Evolutionary conservation across 2,797 vertebrate species (phyloP).

Genomic region (Cygnus olor): DNA sequence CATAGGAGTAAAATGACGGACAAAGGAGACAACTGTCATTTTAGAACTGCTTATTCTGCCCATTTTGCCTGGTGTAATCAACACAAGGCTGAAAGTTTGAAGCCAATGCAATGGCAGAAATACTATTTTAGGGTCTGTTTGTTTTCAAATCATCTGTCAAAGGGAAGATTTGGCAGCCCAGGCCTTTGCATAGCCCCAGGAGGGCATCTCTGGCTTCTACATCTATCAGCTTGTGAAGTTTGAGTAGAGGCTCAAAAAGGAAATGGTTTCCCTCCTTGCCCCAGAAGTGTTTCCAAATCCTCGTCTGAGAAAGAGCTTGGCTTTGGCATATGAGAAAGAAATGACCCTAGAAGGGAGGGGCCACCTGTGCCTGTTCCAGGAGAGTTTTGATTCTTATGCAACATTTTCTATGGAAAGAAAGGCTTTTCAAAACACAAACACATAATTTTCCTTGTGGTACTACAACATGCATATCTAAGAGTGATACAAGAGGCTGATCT

Average conservation of each 20-base stretch:
- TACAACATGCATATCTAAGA: rapidly evolving
- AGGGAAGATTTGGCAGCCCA: background rate
- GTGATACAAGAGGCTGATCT: background rate
- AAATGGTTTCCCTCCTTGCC: constrained; percentile 5
- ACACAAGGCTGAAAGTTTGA: background rate
- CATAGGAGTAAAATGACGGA: background rate
- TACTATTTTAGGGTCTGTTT: constrained; percentile 53
- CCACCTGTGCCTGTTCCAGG: background rate
- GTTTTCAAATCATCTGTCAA: constrained; percentile 27
- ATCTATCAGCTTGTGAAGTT: background rate
- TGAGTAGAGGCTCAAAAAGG: background rate
- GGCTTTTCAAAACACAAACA: background rate
- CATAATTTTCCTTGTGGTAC: rapidly evolving
- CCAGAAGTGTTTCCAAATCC: constrained; percentile 27
- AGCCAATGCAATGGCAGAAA: constrained; percentile 10
- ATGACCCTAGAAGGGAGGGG: constrained; percentile 4
- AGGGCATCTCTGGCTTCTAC: constrained; percentile 28
- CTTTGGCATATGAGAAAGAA: constrained; percentile 20
- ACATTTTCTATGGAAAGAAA: background rate
- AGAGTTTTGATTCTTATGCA: background rate
- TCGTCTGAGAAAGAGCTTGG: constrained; percentile 19
- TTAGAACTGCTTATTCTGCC: background rate
- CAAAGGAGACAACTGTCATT: background rate
- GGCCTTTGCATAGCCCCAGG: background rate
- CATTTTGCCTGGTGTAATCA: background rate